Evolutionary conservation across 2,888 invertebrate species (phyloP).

Genomic region (Philhelius pedissequus): DNA sequence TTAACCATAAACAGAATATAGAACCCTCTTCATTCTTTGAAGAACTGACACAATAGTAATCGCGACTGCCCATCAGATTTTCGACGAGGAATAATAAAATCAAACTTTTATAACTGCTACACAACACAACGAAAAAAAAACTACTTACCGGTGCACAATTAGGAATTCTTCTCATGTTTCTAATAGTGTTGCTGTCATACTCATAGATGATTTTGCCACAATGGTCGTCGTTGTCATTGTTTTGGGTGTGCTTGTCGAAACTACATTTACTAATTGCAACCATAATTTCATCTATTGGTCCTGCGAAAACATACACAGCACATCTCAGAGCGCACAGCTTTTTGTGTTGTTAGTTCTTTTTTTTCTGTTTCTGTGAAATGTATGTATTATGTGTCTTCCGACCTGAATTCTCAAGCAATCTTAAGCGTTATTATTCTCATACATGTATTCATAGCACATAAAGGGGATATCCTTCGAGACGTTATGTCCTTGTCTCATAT

Average conservation of each 20-base stretch:
- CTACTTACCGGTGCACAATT: constrained; percentile 56
- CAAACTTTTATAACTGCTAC: too few relatives aligned
- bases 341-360: not conserved
- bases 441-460: constrained; percentile 63
- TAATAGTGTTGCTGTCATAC: constrained; percentile 48
- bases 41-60: too few relatives aligned
- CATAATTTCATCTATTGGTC: constrained; percentile 67
- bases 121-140: too few relatives aligned
- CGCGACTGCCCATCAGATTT: too few relatives aligned
- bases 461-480: constrained; percentile 28
- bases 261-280: constrained; percentile 68
- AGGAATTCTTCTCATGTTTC: constrained; percentile 62
- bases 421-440: constrained; percentile 38
- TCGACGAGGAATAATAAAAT: too few relatives aligned
- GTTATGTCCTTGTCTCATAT: constrained; percentile 18
- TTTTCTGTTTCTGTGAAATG: constrained; percentile 1
- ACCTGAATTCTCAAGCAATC: constrained; percentile 61
- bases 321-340: not conserved
- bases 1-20: too few relatives aligned
- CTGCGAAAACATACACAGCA: constrained; percentile 7
- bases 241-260: constrained; percentile 51
- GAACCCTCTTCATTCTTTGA: too few relatives aligned
- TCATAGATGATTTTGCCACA: constrained; percentile 54
- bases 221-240: constrained; percentile 39
- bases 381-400: constrained; percentile 23